Evolutionary conservation across 2,888 invertebrate genomes (phyloP), one percentile per base, ranked within the genome.

Genomic region (Hirtodrosophila confusa): DNA sequence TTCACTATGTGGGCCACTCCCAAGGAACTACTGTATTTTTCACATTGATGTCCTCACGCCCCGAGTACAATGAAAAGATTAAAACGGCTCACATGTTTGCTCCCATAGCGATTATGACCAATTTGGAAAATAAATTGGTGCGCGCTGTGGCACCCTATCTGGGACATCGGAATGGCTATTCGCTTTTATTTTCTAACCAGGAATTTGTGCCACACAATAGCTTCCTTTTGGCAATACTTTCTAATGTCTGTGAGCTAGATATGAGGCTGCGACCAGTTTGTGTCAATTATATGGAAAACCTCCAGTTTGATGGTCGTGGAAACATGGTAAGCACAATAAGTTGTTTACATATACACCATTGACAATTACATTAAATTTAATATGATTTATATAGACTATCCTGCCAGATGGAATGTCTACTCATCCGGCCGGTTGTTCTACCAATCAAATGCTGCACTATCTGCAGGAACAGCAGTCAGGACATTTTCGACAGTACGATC

Each of bases 191-290:
- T 37, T 64, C 71, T 3, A 50, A 49, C 5, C 78, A 93, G 33
- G 95, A 96, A 79, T 94, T 96, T 64, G 64, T 94, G 48, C 95
- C 95, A 0, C 93, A 92, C 37, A 91, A 84, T 51, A 88, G 86
- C 0, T 88, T 94, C 1, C 83, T 93, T 69, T 89, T 91, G 3
- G 89, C 91, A 0, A 88, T 93, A 6, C 92, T 93, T 0, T 89
- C 92, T 53, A 68, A 91, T 0, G 31, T 1, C 0, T 95, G 95
- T 78, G 75, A 70, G 2, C 65, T 67, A 0, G 53, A 76, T 31
- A 43, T 69, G 0, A 8, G 49, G 35, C 53, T 67, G n/a, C 69
- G 74, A 24, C 39, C 90, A 0, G 58, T 95, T 0, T 96, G 96
- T 89, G 92, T 92, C 40, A 94, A 94, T 11, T 27, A 74, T 76